Evolutionary conservation across 2,888 invertebrate species (phyloP), one percentile per base, ranked within the genome.

Genomic region (Hololepta plana): DNA sequence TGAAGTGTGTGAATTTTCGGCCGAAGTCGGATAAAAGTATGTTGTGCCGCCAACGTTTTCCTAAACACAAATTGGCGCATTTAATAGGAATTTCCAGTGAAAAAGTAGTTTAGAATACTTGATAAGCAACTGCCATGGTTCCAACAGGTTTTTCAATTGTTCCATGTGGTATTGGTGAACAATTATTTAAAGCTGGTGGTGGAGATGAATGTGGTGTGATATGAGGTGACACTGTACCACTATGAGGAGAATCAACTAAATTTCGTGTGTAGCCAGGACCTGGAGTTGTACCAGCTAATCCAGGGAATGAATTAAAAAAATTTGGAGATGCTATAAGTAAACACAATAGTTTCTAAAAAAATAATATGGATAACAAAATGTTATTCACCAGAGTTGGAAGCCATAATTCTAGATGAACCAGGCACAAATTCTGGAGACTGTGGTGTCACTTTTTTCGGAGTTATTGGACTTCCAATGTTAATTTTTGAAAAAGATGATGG

Each of bases 11-110:
- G 43, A 41, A 33, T 38, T 41, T 27, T 42, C 67, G 32, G 62
- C 55, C 22, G 54, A 58, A 32, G 75, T 69, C 17, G 76, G 67
- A 53, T 87, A 93, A 56, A 90, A 93, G 53, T 91, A 93, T 24
- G 91, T 91, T 9, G 91, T 91, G 13, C 91, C 91, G 29, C 88
- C 88, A 34, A 85, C 84, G 60, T 82, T 85, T 56, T 85, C 85
- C 72, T 85, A 60, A 27, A 55, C 4, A 12, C 5, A 20, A 11
- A 11, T 15, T 26, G 22, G 2, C 9, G 7, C 9, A 8, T 8
- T 9, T 12, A 3, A 8, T 24, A 13, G 14, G 7, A 4, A 14
- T 10, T 22, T 22, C 15, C 4, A 20, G 12, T 9, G 16, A 16
- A 25, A 25, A 16, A 11, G 7, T 6, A 9, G 13, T 24, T 25